These are phyloP conservation scores for Hippoglossus stenolepis DNA, from an alignment of 2,113 vertebrate species.

Conservation along the genomic window DNA sequence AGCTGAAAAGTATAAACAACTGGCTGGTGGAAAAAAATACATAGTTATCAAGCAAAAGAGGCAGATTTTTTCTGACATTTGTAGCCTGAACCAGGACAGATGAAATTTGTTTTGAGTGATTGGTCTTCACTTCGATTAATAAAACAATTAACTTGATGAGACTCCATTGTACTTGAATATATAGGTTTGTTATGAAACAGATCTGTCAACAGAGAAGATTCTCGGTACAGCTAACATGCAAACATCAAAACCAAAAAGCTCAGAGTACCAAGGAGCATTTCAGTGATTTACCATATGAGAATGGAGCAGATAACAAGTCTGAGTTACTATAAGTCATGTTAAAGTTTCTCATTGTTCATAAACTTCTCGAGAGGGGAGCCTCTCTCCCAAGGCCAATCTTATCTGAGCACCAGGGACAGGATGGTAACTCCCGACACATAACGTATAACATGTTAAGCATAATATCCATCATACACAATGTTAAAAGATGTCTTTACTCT, in stretches of 20 bases:
- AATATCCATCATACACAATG: background rate
- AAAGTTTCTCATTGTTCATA: background rate
- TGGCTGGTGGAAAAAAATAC: background rate
- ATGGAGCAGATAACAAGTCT: background rate
- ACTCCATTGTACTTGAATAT: too few species aligned
- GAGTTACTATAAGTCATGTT: background rate
- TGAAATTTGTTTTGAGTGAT: background rate
- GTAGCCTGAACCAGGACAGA: too few species aligned
- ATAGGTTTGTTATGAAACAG: background rate
- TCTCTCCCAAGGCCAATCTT: background rate
- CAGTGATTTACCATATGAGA: background rate
- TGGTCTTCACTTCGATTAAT: background rate
- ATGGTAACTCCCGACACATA: background rate
- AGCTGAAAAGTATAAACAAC: too few species aligned
- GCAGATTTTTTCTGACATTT: too few species aligned
- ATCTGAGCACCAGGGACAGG: background rate
- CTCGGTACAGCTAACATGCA: background rate
- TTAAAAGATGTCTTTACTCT: background rate
- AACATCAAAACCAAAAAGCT: background rate
- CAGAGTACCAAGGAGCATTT: background rate
- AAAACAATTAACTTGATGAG: background rate
- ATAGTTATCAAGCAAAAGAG: background rate
- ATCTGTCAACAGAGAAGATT: background rate
- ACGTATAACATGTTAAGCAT: background rate
- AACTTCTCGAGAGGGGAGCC: background rate